These are phyloP conservation scores for Drosophila paulistorum DNA, from an alignment of 1,140 invertebrate genomes.

Conservation along the genomic window DNA sequence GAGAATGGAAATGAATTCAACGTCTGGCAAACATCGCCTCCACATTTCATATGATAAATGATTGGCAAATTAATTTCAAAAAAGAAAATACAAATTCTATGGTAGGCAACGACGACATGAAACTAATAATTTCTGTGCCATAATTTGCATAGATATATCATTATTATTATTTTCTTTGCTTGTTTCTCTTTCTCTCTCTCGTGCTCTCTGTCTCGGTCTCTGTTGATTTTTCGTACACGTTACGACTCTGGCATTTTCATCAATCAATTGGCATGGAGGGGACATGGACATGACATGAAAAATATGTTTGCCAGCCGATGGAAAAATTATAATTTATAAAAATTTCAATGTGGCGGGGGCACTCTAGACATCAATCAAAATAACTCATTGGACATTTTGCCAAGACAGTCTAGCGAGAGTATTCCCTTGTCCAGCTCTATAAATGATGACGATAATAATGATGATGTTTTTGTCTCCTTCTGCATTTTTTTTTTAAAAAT, in stretches of 20 bases:
- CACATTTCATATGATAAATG: slow-evolving; percentile 54
- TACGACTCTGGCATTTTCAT: slow-evolving; percentile 66
- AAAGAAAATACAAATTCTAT: slow-evolving; percentile 44
- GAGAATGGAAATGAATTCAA: slow-evolving; percentile 17
- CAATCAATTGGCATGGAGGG: slow-evolving; percentile 59
- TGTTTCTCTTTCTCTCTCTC: slow-evolving; percentile 8
- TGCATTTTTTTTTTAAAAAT: slow-evolving; percentile 54
- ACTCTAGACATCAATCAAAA: slow-evolving; percentile 72
- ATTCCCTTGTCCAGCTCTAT: slow-evolving; percentile 37
- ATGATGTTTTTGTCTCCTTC: slow-evolving; percentile 24
- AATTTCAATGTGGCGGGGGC: slow-evolving; percentile 57
- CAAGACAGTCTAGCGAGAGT: slow-evolving; percentile 22
- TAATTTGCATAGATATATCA: slow-evolving; percentile 80
- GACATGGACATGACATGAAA: slow-evolving; percentile 65
- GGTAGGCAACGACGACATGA: slow-evolving; percentile 47
- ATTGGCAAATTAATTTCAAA: slow-evolving; percentile 64
- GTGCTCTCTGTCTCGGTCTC: neutral
- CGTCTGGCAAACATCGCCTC: slow-evolving; percentile 21
- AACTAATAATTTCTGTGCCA: slow-evolving; percentile 72
- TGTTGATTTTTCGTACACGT: slow-evolving; percentile 54
- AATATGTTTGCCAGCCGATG: slow-evolving; percentile 70
- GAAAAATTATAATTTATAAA: slow-evolving; percentile 78
- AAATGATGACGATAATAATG: slow-evolving; percentile 43
- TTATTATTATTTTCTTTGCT: slow-evolving; percentile 70
- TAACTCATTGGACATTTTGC: slow-evolving; percentile 58